phyloP scores from a whole-genome alignment of 2,113 vertebrate genomes.

The Solea senegalensis region DNA sequence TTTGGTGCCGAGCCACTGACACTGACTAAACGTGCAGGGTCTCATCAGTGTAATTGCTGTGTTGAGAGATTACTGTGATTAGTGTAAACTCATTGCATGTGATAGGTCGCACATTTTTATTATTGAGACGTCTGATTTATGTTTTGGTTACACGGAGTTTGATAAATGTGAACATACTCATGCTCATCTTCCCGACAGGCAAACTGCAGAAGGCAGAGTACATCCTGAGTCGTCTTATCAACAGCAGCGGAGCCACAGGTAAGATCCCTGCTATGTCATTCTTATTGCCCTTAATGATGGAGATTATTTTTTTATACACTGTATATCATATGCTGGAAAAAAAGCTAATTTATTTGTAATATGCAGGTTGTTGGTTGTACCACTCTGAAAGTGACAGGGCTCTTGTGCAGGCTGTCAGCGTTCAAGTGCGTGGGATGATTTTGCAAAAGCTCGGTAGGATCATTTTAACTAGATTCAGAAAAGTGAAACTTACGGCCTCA shows the following conservation, averaged over 20 bases:
- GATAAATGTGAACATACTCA: not conserved
- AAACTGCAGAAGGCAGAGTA: slow-evolving; percentile 94
- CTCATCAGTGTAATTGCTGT: not conserved
- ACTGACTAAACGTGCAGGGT: not conserved
- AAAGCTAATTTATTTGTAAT: not conserved
- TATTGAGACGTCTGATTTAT: not conserved
- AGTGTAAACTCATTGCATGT: not conserved
- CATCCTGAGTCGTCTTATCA: slow-evolving; percentile 92
- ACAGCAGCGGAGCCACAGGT: slow-evolving; percentile 87
- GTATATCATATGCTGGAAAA: too few relatives aligned
- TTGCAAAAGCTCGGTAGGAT: slow-evolving; percentile 91
- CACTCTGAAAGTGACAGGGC: slow-evolving; percentile 82
- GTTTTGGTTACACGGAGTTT: not conserved
- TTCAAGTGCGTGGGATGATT: slow-evolving; percentile 93
- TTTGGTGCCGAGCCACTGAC: not conserved
- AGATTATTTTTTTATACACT: not conserved
- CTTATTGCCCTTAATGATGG: not conserved
- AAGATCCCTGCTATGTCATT: not conserved
- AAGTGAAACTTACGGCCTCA: not conserved
- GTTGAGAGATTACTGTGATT: not conserved
- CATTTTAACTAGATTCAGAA: accelerated
- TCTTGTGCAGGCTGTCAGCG: slow-evolving; percentile 92
- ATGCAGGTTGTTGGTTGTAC: slow-evolving; percentile 89
- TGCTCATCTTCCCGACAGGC: slow-evolving; percentile 74
- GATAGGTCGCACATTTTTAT: not conserved